Evolutionary conservation across 2,888 invertebrate genomes (phyloP).

Genomic region (Rhorus exstirpatorius): DNA sequence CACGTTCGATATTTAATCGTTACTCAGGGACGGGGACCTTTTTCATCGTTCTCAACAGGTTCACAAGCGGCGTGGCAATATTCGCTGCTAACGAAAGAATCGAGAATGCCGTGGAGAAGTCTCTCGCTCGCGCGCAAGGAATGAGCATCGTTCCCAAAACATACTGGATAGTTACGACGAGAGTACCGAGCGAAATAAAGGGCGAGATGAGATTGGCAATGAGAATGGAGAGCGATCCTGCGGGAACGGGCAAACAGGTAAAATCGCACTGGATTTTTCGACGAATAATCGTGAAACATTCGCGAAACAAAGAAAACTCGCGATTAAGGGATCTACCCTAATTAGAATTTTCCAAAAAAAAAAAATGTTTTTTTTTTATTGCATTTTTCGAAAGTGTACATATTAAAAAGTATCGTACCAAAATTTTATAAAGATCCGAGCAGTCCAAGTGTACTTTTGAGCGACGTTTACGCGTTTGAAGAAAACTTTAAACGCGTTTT

Average conservation of each 20-base stretch:
- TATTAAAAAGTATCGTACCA: no score
- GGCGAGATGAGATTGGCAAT: slow-evolving; percentile 73
- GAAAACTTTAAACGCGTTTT: no score
- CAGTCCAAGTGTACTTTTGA: no score
- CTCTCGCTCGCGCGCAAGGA: slow-evolving; percentile 52
- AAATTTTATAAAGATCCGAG: no score
- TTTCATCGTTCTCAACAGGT: slow-evolving; percentile 68
- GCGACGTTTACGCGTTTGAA: no score
- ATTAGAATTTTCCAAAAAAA: no score
- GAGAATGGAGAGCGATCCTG: slow-evolving; percentile 22
- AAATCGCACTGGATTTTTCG: not conserved
- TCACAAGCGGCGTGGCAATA: slow-evolving; percentile 74
- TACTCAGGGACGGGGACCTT: not conserved
- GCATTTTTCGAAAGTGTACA: no score
- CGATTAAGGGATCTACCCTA: not conserved
- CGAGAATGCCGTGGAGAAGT: slow-evolving; percentile 55
- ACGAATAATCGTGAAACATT: no score
- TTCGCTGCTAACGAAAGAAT: slow-evolving; percentile 68
- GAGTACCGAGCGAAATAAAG: slow-evolving; percentile 63
- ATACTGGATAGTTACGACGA: slow-evolving; percentile 76
- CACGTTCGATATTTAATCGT: not conserved
- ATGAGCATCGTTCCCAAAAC: slow-evolving; percentile 60
- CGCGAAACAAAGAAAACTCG: not conserved
- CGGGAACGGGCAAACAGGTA: slow-evolving; percentile 1
- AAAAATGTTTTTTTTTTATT: no score